Evolutionary conservation across 2,113 vertebrate species (phyloP).

Genomic region (Mirza zaza): DNA sequence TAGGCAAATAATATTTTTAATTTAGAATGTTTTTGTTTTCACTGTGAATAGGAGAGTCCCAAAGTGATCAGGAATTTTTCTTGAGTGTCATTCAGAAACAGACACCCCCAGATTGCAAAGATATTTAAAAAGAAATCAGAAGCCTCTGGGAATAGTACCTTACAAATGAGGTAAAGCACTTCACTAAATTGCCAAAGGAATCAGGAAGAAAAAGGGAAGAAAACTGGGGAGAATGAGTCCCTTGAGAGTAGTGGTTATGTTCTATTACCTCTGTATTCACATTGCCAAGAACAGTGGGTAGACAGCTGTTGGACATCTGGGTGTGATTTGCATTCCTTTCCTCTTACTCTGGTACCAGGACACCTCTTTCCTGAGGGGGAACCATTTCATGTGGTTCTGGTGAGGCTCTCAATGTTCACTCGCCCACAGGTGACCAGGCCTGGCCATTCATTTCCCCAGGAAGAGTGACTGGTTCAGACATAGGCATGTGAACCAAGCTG

Average conservation of each 20-base stretch:
- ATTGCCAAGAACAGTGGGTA: not conserved
- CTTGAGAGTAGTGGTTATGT: not conserved
- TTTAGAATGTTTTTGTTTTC: conserved; percentile 34
- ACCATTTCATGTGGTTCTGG: not conserved
- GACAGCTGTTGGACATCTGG: not conserved
- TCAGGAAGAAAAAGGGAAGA: not conserved
- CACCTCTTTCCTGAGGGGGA: not conserved
- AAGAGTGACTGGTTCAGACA: not conserved
- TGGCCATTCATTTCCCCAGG: not conserved
- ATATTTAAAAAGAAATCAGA: conserved; percentile 14
- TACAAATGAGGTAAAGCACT: not conserved
- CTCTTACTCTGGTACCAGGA: not conserved
- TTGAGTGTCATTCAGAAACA: conserved; percentile 41
- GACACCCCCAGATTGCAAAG: conserved; percentile 7
- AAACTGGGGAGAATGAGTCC: not conserved
- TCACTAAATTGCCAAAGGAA: not conserved
- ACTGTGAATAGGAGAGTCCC: not conserved
- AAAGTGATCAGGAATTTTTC: conserved; percentile 26
- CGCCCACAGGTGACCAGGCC: not conserved
- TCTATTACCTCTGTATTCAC: not conserved
- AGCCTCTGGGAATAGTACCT: not conserved
- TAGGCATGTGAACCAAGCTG: not conserved
- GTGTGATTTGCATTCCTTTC: not conserved
- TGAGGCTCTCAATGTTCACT: not conserved
- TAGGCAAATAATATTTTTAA: not conserved